Conservation (phyloP, 2,113 vertebrate genomes). For the Meleagris gallopavo region DNA sequence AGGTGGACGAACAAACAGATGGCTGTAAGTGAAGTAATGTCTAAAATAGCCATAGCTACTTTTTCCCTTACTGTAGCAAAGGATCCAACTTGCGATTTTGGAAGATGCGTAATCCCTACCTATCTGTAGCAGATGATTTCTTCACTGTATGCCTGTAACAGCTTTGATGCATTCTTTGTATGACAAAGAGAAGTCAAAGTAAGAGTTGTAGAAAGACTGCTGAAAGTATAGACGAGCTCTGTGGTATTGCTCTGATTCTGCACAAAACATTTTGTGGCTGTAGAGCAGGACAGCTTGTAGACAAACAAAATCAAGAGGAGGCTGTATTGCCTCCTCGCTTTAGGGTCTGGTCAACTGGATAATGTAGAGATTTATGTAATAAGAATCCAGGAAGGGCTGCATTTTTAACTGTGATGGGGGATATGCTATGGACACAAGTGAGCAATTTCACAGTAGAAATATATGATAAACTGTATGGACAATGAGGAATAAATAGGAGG, state of each 20-base stretch:
- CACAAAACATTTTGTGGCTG: not conserved
- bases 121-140: not conserved
- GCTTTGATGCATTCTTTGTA: not conserved
- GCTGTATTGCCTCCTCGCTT: not conserved
- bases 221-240: not conserved
- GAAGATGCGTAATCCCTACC: not conserved
- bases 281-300: not conserved
- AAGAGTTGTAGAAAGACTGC: not conserved
- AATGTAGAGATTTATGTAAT: not conserved
- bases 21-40: not conserved
- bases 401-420: not conserved
- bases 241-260: not conserved
- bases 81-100: not conserved
- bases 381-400: not conserved
- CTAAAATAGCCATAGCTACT: not conserved
- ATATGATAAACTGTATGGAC: not conserved
- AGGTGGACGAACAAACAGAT: not conserved
- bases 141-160: too few relatives aligned
- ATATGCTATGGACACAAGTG: rapidly evolving
- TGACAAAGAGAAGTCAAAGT: not conserved
- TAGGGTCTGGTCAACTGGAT: not conserved
- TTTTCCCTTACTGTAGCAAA: not conserved
- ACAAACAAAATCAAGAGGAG: not conserved
- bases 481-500: not conserved
- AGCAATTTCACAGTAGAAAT: not conserved